Evolutionary conservation across 2,888 invertebrate species (phyloP), one percentile per base, ranked within the genome.

Genomic region (Amiota mariae): DNA sequence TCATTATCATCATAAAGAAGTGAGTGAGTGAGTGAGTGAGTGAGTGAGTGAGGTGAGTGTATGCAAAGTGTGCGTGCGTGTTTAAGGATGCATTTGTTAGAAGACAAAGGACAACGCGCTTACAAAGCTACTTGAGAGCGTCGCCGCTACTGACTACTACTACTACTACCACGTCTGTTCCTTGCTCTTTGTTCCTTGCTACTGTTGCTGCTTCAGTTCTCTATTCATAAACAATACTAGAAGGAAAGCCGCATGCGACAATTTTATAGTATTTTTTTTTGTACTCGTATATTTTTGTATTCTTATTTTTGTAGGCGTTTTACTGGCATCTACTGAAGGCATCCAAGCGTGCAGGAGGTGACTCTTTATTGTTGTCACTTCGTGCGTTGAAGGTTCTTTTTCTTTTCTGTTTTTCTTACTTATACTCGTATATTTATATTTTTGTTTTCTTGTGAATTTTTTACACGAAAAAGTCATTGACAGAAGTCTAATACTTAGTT

Each of bases 381-480:
- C 54, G 36, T 59, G 20, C 59, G 59, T 20, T 59, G 59, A 59
- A 59, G 59, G 15, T 56, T 24, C 13, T 9, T 24, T 36, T 47
- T 61, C 12, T 47, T 59, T 70, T 36, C n/a, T n/a, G n/a, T n/a
- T 18, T 57, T 48, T 46, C 13, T 20, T 59, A 8, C 56, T 57
- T 46, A 18, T 47, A 54, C n/a, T 70, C 13, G 46, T 48, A 10
- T n/a, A n/a, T 59, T 20, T 15, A 76, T 78, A 82, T 81, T 80
- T 85, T 83, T 83, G 85, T 83, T 85, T 85, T 77, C 76, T 77
- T 36, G 74, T 74, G 77, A 36, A 76, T 85, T 82, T 83, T 83
- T 79, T 85, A 83, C 86, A 83, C 83, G 85, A 83, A 83, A 83
- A 59, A 85, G 85, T 83, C 85, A 85, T 83, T 83, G 85, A 82